Conservation (phyloP, 2,888 invertebrate species). For the Theodoxus fluviatilis region DNA sequence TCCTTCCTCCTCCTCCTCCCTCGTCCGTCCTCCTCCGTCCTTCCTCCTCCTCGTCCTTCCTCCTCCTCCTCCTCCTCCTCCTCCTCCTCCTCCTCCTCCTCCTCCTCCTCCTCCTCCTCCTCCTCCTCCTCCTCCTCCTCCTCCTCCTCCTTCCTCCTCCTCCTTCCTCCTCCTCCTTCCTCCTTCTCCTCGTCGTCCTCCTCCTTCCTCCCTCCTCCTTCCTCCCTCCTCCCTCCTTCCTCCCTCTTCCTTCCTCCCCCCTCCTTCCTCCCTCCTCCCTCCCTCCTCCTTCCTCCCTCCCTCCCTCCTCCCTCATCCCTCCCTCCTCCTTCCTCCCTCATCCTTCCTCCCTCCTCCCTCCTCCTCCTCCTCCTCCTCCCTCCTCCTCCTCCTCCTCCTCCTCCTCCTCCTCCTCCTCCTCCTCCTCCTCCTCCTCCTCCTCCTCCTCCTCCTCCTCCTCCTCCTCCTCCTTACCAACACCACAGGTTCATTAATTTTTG, state of each 20-base stretch:
- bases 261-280: not conserved
- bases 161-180: not conserved
- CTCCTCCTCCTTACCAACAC: not conserved
- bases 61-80: not conserved
- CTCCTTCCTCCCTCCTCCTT: not conserved
- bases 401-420: not conserved
- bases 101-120: not conserved
- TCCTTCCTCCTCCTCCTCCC: not conserved
- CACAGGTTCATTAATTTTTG: not conserved
- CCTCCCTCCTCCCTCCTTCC: not conserved
- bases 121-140: not conserved
- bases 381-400: not conserved
- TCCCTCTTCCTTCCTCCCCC: slow-evolving; percentile 6
- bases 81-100: not conserved
- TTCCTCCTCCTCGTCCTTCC: not conserved
- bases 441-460: not conserved
- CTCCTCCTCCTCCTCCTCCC: slow-evolving; percentile 3
- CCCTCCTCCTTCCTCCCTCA: slow-evolving; percentile 6
- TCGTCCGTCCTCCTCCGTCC: not conserved
- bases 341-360: not conserved
- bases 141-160: not conserved
- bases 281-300: not conserved
- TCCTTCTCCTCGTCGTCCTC: slow-evolving; percentile 9
- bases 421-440: slow-evolving; percentile 5
- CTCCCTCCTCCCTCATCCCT: slow-evolving; percentile 8